Conservation (phyloP, 2,797 vertebrate species). For the Bryconaethiops microstoma region DNA sequence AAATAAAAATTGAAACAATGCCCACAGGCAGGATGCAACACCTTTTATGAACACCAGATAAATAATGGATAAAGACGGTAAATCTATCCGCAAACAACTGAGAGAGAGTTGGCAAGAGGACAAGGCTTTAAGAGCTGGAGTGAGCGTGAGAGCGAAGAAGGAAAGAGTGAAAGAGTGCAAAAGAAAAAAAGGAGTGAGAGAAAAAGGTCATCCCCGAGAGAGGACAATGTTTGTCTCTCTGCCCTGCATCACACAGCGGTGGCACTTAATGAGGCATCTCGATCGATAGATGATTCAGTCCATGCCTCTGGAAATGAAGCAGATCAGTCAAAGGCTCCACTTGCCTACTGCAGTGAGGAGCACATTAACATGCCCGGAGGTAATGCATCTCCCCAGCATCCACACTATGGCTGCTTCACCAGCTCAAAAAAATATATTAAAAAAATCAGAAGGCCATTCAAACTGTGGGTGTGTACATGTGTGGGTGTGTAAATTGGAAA, state of each 20-base stretch:
- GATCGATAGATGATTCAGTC: constrained; percentile 78
- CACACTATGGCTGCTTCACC: constrained; percentile 31
- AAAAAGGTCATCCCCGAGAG: constrained; percentile 57
- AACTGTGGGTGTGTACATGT: constrained; percentile 27
- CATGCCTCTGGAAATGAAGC: constrained; percentile 74
- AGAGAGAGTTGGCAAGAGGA: not conserved
- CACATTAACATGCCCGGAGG: constrained; percentile 43
- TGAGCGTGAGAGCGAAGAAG: not conserved
- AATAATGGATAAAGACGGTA: not conserved
- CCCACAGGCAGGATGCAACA: not conserved
- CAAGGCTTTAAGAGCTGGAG: not conserved
- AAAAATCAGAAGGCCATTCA: constrained; percentile 32
- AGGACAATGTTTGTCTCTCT: constrained; percentile 66
- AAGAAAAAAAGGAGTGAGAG: constrained; percentile 13
- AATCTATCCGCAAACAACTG: not conserved
- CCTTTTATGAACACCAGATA: not conserved
- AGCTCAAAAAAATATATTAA: constrained; percentile 8
- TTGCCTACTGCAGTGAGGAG: constrained; percentile 40
- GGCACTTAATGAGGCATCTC: constrained; percentile 76
- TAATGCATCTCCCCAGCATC: constrained; percentile 51
- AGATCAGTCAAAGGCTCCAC: constrained; percentile 71
- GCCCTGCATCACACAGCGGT: constrained; percentile 64
- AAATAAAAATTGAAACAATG: not conserved
- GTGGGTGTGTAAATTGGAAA: constrained; percentile 4
- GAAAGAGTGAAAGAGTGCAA: not conserved